Conservation (phyloP, 2,888 invertebrate species). For the Resseliella maxima region DNA sequence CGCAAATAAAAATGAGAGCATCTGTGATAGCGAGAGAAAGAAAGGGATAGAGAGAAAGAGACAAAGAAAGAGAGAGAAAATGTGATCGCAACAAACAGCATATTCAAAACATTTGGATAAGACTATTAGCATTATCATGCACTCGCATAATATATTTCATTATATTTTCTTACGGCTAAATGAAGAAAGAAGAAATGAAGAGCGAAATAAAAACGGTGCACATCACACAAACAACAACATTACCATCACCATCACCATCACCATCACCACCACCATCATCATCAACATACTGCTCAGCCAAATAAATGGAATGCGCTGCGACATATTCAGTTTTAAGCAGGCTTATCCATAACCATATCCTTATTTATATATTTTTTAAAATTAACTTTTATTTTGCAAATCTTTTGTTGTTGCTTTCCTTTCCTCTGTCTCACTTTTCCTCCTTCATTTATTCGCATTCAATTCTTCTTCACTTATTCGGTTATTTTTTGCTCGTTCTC, state of each 20-base stretch:
- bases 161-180: conserved; percentile 51
- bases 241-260: no score
- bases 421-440: no score
- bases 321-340: conserved; percentile 48
- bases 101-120: conserved; percentile 43
- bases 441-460: no score
- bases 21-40: neutral
- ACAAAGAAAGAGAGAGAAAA: neutral
- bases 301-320: conserved; percentile 48
- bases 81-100: neutral
- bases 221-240: conserved; percentile 10
- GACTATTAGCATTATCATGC: conserved; percentile 51
- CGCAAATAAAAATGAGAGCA: neutral
- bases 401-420: conserved; percentile 22
- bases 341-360: conserved; percentile 52
- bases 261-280: no score
- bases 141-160: conserved; percentile 51
- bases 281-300: conserved; percentile 14
- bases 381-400: conserved; percentile 51
- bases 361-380: conserved; percentile 49
- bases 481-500: neutral
- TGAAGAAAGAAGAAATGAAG: conserved; percentile 9
- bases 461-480: no score
- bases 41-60: neutral
- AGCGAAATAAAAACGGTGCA: conserved; percentile 28